phyloP scores from a whole-genome alignment of 2,113 vertebrate genomes.

The Cololabis saira region DNA sequence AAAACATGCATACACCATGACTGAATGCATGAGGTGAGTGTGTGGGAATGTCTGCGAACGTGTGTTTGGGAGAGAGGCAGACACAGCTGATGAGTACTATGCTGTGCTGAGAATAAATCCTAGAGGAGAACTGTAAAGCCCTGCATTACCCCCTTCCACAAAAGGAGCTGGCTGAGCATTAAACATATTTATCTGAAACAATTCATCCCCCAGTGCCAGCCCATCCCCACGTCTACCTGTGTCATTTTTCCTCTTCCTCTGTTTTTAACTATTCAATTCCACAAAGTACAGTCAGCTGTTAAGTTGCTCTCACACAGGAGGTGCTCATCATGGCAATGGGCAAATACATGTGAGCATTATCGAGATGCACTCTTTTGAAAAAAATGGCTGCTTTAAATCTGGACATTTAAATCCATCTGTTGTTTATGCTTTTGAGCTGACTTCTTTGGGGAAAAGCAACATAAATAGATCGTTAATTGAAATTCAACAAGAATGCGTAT shows the following conservation, averaged over 20 bases:
- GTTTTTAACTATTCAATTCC: constrained; percentile 49
- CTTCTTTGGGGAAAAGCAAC: background rate
- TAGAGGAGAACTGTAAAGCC: constrained; percentile 39
- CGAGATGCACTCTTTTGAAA: constrained; percentile 43
- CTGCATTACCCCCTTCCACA: constrained; percentile 27
- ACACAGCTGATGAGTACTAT: constrained; percentile 34
- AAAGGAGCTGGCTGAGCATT: constrained; percentile 57
- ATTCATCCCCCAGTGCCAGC: constrained; percentile 29
- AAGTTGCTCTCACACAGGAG: constrained; percentile 58
- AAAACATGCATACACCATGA: constrained; percentile 38
- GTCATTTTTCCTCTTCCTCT: constrained; percentile 16
- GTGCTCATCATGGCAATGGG: constrained; percentile 46
- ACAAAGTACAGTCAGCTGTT: constrained; percentile 52
- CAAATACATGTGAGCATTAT: constrained; percentile 41
- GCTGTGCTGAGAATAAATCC: constrained; percentile 46
- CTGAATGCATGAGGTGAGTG: constrained; percentile 29
- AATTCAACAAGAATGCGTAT: constrained; percentile 31
- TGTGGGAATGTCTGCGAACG: constrained; percentile 13
- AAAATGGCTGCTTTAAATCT: constrained; percentile 29
- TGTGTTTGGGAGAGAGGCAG: constrained; percentile 22
- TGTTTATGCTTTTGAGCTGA: constrained; percentile 25
- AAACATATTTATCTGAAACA: constrained; percentile 66
- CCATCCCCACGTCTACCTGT: constrained; percentile 15
- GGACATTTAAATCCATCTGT: constrained; percentile 23
- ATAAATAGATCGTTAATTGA: constrained; percentile 33